These are phyloP conservation scores for Lepisosteus osseus DNA, from an alignment of 2,113 vertebrate species.

Conservation along the genomic window DNA sequence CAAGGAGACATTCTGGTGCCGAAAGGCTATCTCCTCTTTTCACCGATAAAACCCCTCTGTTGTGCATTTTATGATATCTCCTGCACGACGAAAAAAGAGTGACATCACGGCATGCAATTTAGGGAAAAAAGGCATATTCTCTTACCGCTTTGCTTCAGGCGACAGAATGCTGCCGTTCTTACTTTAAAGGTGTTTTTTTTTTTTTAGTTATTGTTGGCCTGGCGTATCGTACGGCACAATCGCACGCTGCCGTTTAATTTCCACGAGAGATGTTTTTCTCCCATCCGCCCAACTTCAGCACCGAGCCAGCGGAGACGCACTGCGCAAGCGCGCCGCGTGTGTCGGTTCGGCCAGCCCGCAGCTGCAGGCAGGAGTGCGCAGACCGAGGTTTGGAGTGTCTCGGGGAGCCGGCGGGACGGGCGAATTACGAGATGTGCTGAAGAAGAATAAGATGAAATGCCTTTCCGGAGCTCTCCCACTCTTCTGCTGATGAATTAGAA, in stretches of 20 bases:
- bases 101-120: conserved; percentile 42
- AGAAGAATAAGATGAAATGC: no score
- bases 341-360: conserved; percentile 37
- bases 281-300: conserved; percentile 81
- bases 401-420: conserved; percentile 25
- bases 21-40: neutral
- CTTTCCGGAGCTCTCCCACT: no score
- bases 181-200: conserved; percentile 30
- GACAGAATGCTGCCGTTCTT: conserved; percentile 51
- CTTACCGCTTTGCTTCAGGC: conserved; percentile 58
- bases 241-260: conserved; percentile 58
- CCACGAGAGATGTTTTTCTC: conserved; percentile 68
- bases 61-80: conserved; percentile 28
- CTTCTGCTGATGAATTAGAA: no score
- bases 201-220: conserved; percentile 36
- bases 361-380: conserved; percentile 35
- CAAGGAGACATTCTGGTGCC: neutral
- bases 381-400: conserved; percentile 12
- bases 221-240: conserved; percentile 44
- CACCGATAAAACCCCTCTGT: conserved; percentile 19
- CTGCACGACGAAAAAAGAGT: conserved; percentile 29
- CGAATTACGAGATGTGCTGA: no score
- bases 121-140: conserved; percentile 35
- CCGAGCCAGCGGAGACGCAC: conserved; percentile 72
- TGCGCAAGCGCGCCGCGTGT: conserved; percentile 67